Percentiles rank a stretch among this genome's conserved stretches.
Conservation (phyloP, 2,113 vertebrate genomes). For the Proterorhinus semilunaris region DNA sequence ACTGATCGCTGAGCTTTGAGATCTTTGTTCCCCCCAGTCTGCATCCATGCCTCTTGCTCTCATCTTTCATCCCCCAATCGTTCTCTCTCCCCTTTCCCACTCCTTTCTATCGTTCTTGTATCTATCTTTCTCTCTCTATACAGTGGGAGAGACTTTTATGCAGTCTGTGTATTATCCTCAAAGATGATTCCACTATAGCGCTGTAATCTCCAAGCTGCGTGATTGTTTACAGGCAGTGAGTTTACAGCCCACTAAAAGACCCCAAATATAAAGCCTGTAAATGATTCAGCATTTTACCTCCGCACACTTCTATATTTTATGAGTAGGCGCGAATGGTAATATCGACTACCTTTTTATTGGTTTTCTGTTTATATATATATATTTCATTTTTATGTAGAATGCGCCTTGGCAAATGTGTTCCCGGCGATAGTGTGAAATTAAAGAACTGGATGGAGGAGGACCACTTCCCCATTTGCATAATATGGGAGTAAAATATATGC, state of each 20-base stretch:
- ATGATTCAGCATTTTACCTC: constrained; percentile 1
- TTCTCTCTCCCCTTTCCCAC: not conserved
- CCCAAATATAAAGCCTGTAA: not conserved
- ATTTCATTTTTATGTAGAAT: not conserved
- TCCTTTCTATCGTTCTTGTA: not conserved
- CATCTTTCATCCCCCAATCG: not conserved
- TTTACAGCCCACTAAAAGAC: not conserved
- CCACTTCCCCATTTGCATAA: not conserved
- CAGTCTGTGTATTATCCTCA: constrained; percentile 10
- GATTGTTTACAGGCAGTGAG: constrained; percentile 20
- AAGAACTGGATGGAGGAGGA: not conserved
- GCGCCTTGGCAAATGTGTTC: not conserved
- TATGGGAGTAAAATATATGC: not conserved
- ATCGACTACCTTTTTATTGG: constrained; percentile 7
- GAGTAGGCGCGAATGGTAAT: not conserved
- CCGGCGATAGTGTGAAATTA: not conserved
- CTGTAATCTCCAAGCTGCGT: constrained; percentile 8
- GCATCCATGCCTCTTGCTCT: constrained; percentile 8
- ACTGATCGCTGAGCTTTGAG: constrained; percentile 22
- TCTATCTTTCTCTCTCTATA: not conserved
- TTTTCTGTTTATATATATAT: not conserved
- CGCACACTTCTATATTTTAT: not conserved
- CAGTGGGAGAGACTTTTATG: constrained; percentile 7
- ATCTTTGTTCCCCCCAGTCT: constrained; percentile 11
- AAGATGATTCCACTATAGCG: constrained; percentile 13